Evolutionary conservation across 2,797 vertebrate genomes (phyloP), one percentile per base, ranked within the genome.

Genomic region (Eleutherodactylus coqui): DNA sequence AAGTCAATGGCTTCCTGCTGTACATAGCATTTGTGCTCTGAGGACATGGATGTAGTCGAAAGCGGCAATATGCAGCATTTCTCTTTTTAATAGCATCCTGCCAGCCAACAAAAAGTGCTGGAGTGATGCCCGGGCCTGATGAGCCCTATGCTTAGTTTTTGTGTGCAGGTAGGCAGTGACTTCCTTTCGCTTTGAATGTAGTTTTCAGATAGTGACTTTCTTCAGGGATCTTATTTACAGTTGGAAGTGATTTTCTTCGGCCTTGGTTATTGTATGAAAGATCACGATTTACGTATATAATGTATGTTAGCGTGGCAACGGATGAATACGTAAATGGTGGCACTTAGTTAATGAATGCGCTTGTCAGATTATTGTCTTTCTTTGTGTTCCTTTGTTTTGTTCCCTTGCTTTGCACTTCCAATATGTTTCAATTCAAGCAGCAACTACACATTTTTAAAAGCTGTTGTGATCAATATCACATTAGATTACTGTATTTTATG

Each of bases 401-500:
- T 45, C 24, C 41, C 13, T 43, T 47, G 27, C 27, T 79, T 69
- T 67, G 11, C 14, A 36, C 24, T 34, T 36, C 55, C 41, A 79
- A 62, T 43, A 29, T 10, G n/a, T 62, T 41, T 79, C 55, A 79
- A n/a, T 17, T 32, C 60, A 36, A 51, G 29, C 60, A 36, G 58
- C 45, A 21, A 29, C 11, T 19, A 2, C 64, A 82, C 34, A 70
- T 82, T 72, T 69, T 36, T 53, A 82, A n/a, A 78, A 17, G 38
- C 69, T 41, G 69, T 17, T 38, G 24, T 82, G 80, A 82, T 82
- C 80, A 82, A 82, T 82, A 82, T 72, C 67, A 55, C 47, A 72
- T 72, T 82, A 82, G 49, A 82, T 72, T 82, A 72, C 64, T 41
- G 47, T 36, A 72, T 49, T 72, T 41, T 72, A 72, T 72, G 80